These are phyloP conservation scores for Campylomormyrus tamandua DNA, from an alignment of 2,113 vertebrate species.

Conservation along the genomic window DNA sequence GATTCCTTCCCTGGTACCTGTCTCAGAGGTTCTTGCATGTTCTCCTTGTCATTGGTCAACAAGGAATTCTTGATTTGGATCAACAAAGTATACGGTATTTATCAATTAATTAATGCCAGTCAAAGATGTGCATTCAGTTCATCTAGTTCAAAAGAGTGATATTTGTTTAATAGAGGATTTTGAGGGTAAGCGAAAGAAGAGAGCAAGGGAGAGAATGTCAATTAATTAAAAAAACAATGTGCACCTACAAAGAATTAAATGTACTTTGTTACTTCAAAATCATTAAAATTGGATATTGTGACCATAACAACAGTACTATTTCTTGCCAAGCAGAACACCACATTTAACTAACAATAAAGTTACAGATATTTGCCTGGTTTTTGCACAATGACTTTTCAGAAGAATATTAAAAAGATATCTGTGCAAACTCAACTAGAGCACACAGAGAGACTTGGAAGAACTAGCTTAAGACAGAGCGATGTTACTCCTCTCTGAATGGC, in stretches of 20 bases:
- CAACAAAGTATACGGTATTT: too few species aligned
- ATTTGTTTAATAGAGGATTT: neutral
- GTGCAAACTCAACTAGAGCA: neutral
- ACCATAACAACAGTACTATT: neutral
- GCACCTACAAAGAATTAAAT: neutral
- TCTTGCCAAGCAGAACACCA: neutral
- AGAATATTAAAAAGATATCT: neutral
- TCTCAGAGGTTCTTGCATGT: too few species aligned
- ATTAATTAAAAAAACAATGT: neutral
- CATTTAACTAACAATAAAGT: neutral
- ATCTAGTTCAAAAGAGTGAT: neutral
- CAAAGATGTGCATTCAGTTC: too few species aligned
- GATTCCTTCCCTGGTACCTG: too few species aligned
- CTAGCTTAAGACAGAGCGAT: neutral
- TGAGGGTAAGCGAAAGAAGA: too few species aligned
- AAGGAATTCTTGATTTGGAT: too few species aligned
- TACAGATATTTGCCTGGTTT: neutral
- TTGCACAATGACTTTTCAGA: neutral
- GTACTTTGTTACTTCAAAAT: neutral
- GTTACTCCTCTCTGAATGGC: neutral
- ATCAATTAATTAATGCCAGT: too few species aligned
- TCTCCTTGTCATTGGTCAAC: too few species aligned
- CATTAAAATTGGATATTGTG: neutral
- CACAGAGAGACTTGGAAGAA: neutral
- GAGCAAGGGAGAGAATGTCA: neutral